A percentile compares a stretch with the other conserved stretches of the same genome.
Conservation (phyloP, 2,113 vertebrate species). For the Laticauda laticaudata region DNA sequence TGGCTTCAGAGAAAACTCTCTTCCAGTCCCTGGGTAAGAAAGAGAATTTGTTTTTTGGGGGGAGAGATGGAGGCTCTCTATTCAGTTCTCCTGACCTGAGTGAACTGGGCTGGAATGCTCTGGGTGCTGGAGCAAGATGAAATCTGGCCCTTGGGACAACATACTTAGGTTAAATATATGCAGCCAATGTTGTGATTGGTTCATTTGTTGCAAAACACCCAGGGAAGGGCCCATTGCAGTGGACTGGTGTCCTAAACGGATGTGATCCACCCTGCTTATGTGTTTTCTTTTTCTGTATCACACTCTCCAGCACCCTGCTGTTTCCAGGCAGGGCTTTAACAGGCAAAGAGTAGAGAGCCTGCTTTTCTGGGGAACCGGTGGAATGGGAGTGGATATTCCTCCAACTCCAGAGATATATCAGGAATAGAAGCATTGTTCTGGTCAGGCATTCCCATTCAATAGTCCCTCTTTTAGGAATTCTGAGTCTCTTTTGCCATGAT, state of each 20-base stretch:
- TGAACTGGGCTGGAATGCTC: no score
- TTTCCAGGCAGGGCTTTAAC: not conserved
- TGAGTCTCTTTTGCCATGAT: not conserved
- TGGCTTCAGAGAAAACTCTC: no score
- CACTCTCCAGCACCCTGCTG: not conserved
- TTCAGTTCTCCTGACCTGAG: no score
- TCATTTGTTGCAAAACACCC: not conserved
- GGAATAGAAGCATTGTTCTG: not conserved
- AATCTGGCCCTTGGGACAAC: no score
- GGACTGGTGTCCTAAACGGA: not conserved
- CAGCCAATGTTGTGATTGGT: no score
- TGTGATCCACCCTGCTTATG: not conserved
- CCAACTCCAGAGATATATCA: not conserved
- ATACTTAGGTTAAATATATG: no score
- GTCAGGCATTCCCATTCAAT: not conserved
- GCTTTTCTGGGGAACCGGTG: not conserved
- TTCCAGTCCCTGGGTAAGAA: no score
- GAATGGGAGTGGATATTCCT: not conserved
- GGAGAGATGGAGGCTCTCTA: no score
- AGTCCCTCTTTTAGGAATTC: not conserved
- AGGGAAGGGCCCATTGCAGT: not conserved
- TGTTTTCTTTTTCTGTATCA: not conserved
- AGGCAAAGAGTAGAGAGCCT: not conserved
- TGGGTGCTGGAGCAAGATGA: no score
- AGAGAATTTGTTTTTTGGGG: no score